Percentiles rank a stretch among this genome's conserved stretches.
Conservation (phyloP, 2,797 vertebrate species). For the Phaenicophaeus curvirostris region DNA sequence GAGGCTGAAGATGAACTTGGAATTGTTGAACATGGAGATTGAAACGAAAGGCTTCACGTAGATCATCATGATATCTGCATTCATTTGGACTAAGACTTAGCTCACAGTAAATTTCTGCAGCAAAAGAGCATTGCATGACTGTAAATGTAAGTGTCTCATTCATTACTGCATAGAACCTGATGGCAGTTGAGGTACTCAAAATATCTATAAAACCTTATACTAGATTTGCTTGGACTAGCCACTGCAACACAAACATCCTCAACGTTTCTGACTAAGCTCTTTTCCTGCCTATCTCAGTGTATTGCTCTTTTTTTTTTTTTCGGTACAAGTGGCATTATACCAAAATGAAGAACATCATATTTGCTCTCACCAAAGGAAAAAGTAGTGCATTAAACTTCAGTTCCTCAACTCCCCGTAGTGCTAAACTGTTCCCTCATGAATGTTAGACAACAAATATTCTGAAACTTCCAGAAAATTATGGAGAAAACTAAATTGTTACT, state of each 20-base stretch:
- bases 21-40: not conserved
- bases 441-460: not conserved
- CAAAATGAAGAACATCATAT: not conserved
- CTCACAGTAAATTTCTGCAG: not conserved
- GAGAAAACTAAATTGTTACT: not conserved
- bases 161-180: not conserved
- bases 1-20: not conserved
- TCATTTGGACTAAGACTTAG: not conserved
- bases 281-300: not conserved
- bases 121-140: not conserved
- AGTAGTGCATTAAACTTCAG: not conserved
- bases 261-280: not conserved
- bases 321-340: not conserved
- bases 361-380: not conserved
- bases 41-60: not conserved
- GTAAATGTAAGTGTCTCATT: not conserved
- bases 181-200: not conserved
- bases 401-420: not conserved
- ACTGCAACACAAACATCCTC: not conserved
- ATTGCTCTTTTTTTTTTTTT: not conserved
- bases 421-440: not conserved
- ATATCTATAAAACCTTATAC: not conserved
- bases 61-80: not conserved
- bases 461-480: not conserved
- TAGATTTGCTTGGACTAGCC: not conserved